Base-by-base conservation (phyloP, 2,113 vertebrate species). In the Thamnophis sirtalis region DNA sequence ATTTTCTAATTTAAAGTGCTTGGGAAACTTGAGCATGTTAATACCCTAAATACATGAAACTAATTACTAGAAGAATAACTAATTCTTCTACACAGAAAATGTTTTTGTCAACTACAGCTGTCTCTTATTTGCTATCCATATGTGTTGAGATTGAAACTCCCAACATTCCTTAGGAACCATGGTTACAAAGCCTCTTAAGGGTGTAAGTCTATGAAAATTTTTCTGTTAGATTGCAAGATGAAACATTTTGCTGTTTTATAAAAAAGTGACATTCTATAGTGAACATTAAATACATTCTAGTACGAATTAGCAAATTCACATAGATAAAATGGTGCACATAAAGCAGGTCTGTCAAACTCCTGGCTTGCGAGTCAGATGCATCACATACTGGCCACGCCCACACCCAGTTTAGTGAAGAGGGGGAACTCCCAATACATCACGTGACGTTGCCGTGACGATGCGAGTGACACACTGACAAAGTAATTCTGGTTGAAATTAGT, bases 1-100 rank as follows among this genome's bases (percentile, higher is more conserved):
- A 1, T 90, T 86, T 96, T 95, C 93, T 92, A 94, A 95, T 95
- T 95, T 91, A 93, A 94, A 96, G 92, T 96, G 94, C 93, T 92
- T 0, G 92, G 93, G 92, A 97, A 93, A 91, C 95, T 93, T 95
- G 94, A 95, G 92, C 93, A 94, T 95, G 94, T 92, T 68, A 68
- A 68, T 68, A 68, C 28, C 11, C 63, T 68, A n/a, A n/a, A 60
- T 91, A 58, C 95, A 38, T 89, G 73, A 88, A 95, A 91, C 0
- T 51, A 92, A 88, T 84, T 89, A 54, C 21, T 93, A 93, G 55
- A 17, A n/a, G 33, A 80, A 38, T 38, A 73, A 68, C 63, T 28
- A 73, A 73, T 19, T 93, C 24, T 6, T 92, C 0, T 92, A 68
- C 9, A 0, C 28, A 33, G 38, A 90, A 22, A 5, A 17, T 92